A percentile compares a stretch with the other conserved stretches of the same genome.
These are phyloP conservation scores for Lymantria dispar DNA, from an alignment of 2,888 invertebrate species.

Conservation along the genomic window DNA sequence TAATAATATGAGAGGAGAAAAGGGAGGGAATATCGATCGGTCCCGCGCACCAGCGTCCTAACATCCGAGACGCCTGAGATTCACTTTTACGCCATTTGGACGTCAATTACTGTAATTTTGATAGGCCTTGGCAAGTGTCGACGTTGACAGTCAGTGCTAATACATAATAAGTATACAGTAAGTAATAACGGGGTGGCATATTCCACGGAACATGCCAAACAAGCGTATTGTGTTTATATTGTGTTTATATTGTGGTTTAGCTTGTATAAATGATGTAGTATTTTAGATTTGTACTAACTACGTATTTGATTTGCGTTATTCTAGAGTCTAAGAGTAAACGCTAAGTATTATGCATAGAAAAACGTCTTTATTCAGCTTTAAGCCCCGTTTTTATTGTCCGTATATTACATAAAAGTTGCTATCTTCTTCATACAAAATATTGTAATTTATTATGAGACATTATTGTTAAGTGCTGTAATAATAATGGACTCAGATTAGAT, in stretches of 20 bases:
- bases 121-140: slow-evolving; percentile 38
- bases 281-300: no score
- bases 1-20: slow-evolving; percentile 18
- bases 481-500: no score
- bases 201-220: slow-evolving; percentile 18
- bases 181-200: slow-evolving; percentile 14
- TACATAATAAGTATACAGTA: slow-evolving; percentile 15
- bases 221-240: background rate
- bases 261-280: background rate
- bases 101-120: slow-evolving; percentile 52
- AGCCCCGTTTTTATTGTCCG: no score
- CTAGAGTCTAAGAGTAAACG: no score
- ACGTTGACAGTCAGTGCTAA: slow-evolving; percentile 17
- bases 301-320: no score
- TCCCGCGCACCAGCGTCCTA: slow-evolving; percentile 41
- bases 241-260: background rate
- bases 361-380: no score
- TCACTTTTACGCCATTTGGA: slow-evolving; percentile 61
- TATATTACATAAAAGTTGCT: no score
- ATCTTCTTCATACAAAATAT: no score
- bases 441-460: no score
- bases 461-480: no score
- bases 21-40: slow-evolving; percentile 48
- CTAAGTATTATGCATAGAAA: no score
- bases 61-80: slow-evolving; percentile 44